These are phyloP conservation scores for Hanleya hanleyi DNA, from an alignment of 2,888 invertebrate species.

Conservation along the genomic window DNA sequence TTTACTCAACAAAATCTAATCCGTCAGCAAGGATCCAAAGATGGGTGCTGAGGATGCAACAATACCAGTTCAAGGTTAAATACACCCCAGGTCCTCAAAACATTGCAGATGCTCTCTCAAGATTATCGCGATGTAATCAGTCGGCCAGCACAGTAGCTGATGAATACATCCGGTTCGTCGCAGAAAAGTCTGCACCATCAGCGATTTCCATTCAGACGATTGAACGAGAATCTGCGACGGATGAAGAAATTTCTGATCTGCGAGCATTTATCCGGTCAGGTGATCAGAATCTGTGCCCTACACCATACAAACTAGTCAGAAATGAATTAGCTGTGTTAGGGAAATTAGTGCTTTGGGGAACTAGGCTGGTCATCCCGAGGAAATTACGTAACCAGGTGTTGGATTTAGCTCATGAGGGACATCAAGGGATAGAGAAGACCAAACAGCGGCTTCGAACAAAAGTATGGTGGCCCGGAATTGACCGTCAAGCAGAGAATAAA, in stretches of 20 bases:
- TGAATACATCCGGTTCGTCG: constrained; percentile 7
- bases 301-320: constrained; percentile 15
- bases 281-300: constrained; percentile 2
- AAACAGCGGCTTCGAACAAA: constrained; percentile 36
- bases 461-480: constrained; percentile 51
- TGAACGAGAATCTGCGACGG: constrained; percentile 16
- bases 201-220: constrained; percentile 5
- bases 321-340: constrained; percentile 32
- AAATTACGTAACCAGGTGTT: constrained; percentile 26
- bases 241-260: constrained; percentile 7
- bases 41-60: constrained; percentile 13
- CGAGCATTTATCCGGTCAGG: constrained; percentile 8
- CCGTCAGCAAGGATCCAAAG: constrained; percentile 13
- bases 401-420: constrained; percentile 40
- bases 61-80: constrained; percentile 1
- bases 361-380: constrained; percentile 35
- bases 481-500: constrained; percentile 19
- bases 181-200: constrained; percentile 6
- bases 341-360: constrained; percentile 37
- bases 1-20: constrained; percentile 13
- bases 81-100: constrained; percentile 13
- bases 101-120: constrained; percentile 12
- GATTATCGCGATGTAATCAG: neutral
- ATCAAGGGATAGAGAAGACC: constrained; percentile 18
- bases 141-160: constrained; percentile 1